Percentiles rank a stretch among this genome's conserved stretches.
Evolutionary conservation across 2,797 vertebrate genomes (phyloP).

Genomic region (Mus minutoides): DNA sequence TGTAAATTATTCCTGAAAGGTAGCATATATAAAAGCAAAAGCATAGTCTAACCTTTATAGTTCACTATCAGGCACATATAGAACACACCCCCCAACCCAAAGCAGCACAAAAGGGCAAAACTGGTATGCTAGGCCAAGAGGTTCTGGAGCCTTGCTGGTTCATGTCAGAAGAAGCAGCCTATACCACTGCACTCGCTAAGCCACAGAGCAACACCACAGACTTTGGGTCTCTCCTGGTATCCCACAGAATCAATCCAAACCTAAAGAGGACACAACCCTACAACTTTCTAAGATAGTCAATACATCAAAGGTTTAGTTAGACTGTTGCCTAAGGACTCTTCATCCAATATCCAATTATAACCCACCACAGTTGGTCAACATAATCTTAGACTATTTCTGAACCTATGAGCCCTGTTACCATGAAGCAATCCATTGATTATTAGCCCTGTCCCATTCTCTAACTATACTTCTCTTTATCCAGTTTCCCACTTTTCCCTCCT

Average conservation of each 20-base stretch:
- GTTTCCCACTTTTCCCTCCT: neutral
- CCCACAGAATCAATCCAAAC: neutral
- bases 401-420: neutral
- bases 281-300: neutral
- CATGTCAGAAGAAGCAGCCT: neutral
- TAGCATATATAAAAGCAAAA: slow-evolving; percentile 37
- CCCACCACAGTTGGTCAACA: neutral
- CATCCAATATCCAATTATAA: neutral
- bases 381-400: slow-evolving; percentile 2
- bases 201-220: neutral
- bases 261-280: neutral
- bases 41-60: neutral
- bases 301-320: neutral
- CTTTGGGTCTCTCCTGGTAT: neutral
- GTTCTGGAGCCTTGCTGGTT: neutral
- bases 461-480: slow-evolving; percentile 7
- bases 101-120: neutral
- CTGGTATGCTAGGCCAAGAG: neutral
- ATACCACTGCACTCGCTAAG: neutral
- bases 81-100: neutral
- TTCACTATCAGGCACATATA: neutral
- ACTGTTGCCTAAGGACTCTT: neutral
- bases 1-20: slow-evolving; percentile 48
- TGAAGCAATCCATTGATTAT: neutral
- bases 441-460: slow-evolving; percentile 1